Conservation (phyloP, 2,888 invertebrate species). For the Torymus auratus region DNA sequence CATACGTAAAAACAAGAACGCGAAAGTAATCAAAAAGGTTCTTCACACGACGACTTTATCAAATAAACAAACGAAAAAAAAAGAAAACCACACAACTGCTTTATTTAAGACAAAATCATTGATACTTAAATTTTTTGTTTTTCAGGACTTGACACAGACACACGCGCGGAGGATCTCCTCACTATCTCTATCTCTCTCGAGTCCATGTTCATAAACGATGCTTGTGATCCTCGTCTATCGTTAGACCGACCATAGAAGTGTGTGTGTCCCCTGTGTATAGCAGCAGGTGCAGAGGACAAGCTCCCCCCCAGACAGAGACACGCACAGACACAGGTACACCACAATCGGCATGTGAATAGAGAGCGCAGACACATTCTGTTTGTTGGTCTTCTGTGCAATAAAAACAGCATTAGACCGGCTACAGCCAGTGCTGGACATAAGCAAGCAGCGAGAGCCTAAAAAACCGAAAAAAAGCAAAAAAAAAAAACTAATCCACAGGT, state of each 20-base stretch:
- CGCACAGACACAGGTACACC: not conserved
- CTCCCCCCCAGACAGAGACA: not conserved
- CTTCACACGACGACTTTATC: not conserved
- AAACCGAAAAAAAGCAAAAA: too few species aligned
- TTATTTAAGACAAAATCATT: slow-evolving; percentile 56
- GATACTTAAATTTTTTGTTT: slow-evolving; percentile 57
- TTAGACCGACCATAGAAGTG: slow-evolving; percentile 25
- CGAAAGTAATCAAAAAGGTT: slow-evolving; percentile 19
- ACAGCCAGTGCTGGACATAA: too few species aligned
- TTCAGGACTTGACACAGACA: slow-evolving; percentile 48
- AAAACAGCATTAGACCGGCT: too few species aligned
- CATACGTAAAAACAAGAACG: not conserved
- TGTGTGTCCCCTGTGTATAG: too few species aligned
- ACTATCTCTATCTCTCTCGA: slow-evolving; percentile 30
- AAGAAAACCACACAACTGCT: slow-evolving; percentile 41
- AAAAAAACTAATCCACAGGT: too few species aligned
- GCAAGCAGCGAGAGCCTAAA: too few species aligned
- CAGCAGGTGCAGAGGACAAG: too few species aligned
- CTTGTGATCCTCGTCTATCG: slow-evolving; percentile 48
- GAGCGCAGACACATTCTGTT: too few species aligned
- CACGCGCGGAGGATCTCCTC: not conserved
- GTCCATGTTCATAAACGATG: slow-evolving; percentile 42
- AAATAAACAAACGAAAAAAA: too few species aligned
- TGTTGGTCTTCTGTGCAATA: too few species aligned
- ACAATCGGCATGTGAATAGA: slow-evolving; percentile 45